Evolutionary conservation across 2,888 invertebrate genomes (phyloP).

Genomic region (Mesoligia furuncula): DNA sequence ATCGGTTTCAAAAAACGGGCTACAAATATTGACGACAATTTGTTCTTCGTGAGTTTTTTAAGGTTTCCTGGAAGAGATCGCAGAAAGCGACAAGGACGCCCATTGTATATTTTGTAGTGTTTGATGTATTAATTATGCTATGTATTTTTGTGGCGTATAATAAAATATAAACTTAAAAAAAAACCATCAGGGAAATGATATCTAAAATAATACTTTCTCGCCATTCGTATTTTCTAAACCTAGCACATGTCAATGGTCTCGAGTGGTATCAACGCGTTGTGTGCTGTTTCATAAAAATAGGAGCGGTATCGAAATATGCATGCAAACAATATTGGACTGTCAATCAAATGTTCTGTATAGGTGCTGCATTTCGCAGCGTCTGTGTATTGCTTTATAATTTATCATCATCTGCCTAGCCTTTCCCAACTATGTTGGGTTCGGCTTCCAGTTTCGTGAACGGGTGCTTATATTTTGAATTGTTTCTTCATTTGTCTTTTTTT

Average conservation of each 20-base stretch:
- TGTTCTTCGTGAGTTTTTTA: background rate
- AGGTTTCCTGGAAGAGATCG: too few relatives aligned
- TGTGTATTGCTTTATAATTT: constrained; percentile 37
- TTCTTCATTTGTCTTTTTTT: too few relatives aligned
- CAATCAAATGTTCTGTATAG: constrained; percentile 58
- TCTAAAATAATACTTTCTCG: constrained; percentile 2
- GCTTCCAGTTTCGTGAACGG: too few relatives aligned
- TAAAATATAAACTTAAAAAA: too few relatives aligned
- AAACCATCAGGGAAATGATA: too few relatives aligned
- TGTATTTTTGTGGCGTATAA: too few relatives aligned
- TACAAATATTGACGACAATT: background rate
- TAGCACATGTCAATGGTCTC: constrained; percentile 30
- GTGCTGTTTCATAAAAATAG: constrained; percentile 51
- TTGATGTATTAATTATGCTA: too few relatives aligned
- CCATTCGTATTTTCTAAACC: constrained; percentile 5
- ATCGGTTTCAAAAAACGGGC: background rate
- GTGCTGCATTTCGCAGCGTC: constrained; percentile 13
- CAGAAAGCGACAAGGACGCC: too few relatives aligned
- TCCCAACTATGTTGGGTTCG: too few relatives aligned
- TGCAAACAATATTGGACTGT: constrained; percentile 61
- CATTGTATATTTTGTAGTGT: too few relatives aligned
- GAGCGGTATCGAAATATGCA: constrained; percentile 51
- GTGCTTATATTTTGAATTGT: too few relatives aligned
- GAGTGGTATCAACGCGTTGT: constrained; percentile 36
- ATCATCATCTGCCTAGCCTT: too few relatives aligned